Conservation (phyloP, 2,797 vertebrate genomes). For the Leuciscus waleckii region DNA sequence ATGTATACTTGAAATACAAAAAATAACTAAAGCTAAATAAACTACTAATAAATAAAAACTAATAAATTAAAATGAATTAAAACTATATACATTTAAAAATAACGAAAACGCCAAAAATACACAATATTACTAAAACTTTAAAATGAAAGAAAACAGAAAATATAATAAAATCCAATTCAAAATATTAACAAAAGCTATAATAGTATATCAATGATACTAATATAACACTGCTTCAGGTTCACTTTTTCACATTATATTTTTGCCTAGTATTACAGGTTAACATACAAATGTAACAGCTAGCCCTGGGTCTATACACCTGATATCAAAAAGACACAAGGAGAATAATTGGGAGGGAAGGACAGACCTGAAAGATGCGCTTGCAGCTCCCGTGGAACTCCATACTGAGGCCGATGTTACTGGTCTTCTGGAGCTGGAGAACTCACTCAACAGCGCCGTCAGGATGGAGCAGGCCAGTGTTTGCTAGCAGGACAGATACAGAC, state of each 20-base stretch:
- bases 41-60: too few species aligned
- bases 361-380: conserved; percentile 96
- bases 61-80: background rate
- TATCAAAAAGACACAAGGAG: background rate
- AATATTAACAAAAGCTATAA: too few species aligned
- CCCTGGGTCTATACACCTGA: background rate
- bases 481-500: conserved; percentile 70
- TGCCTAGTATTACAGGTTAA: background rate
- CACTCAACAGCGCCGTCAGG: conserved; percentile 93
- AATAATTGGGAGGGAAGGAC: background rate
- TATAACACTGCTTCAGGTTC: background rate
- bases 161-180: background rate
- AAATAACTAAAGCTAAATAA: background rate
- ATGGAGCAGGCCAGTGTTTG: conserved; percentile 99
- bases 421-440: conserved; percentile 99
- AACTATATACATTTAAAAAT: background rate
- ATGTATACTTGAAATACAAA: background rate
- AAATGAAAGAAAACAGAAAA: background rate
- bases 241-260: background rate
- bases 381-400: conserved; percentile 99
- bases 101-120: background rate
- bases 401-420: conserved; percentile 98
- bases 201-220: background rate
- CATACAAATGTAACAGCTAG: background rate
- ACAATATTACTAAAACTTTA: background rate